Base-by-base conservation (phyloP, 2,888 invertebrate species). In the Monopis laevigella region DNA sequence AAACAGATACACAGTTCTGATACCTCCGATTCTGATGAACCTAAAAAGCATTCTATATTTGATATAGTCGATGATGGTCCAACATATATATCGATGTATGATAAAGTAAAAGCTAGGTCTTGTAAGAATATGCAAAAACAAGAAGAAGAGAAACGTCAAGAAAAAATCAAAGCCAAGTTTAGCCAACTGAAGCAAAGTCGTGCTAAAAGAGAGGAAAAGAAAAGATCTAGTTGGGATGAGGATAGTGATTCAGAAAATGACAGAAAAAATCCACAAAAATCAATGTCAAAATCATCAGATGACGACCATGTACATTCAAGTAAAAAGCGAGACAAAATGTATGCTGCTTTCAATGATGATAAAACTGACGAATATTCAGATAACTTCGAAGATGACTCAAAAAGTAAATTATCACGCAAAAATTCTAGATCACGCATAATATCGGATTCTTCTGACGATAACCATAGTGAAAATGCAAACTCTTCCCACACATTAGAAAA, bases 1-100 rank as follows among this genome's bases (percentile, higher is more conserved):
- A 80, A 73, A 52, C 65, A 60, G 39, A 48, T 62, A 1, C 82
- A 87, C 43, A 87, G 86, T 53, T 86, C 87, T 11, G 88, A 87
- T 39, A 86, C 81, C 46, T 86, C 88, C 2, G 91, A 91, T 65
- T 89, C 90, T 5, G 92, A 91, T 59, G 90, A 89, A 63, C 90
- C 89, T 39, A 93, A 92, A 65, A 92, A 93, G 64, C 93, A 93
- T 78, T 94, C 93, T 42, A 93, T 94, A 57, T 94, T 95, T 65
- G 93, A 93, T 61, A 93, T 94, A 43, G 87, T 92, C 32, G 90
- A 92, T 59, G 93, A 93, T 57, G 93, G 90, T 45, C 94, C 95
- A 1, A 88, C 90, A 7, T 96, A 95, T 61, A 93, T 96, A 45
- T 96, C 96, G 7, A 98, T 98, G 97, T 98, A 98, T 65, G 97